Conservation (phyloP, 2,113 vertebrate species). For the Phodopus roborovskii region DNA sequence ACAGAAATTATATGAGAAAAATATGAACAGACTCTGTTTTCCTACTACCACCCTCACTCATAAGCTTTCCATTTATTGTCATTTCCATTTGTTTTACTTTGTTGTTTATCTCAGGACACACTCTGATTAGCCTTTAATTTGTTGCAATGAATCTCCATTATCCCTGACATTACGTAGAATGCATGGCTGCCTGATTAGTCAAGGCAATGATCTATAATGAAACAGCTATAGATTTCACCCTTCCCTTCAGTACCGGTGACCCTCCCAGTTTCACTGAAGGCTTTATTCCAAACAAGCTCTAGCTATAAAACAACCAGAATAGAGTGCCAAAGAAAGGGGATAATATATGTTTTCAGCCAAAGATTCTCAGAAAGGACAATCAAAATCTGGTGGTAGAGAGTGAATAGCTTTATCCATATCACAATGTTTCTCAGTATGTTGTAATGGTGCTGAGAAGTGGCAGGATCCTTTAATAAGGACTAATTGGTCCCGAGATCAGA, state of each 20-base stretch:
- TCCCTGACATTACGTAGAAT: slow-evolving; percentile 30
- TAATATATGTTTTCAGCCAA: not conserved
- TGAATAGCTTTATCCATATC: not conserved
- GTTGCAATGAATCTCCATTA: slow-evolving; percentile 62
- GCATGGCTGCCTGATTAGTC: slow-evolving; percentile 7
- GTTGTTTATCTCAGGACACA: slow-evolving; percentile 55
- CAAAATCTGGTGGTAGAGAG: not conserved
- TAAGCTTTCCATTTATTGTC: slow-evolving; percentile 13
- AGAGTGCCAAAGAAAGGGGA: not conserved
- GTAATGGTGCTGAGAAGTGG: not conserved
- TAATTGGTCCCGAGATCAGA: not conserved
- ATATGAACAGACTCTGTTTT: not conserved
- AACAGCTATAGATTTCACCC: slow-evolving; percentile 25
- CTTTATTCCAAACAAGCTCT: not conserved
- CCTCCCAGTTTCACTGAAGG: not conserved
- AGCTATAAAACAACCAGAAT: not conserved
- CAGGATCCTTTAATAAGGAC: not conserved
- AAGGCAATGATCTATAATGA: slow-evolving; percentile 55
- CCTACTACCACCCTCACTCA: not conserved
- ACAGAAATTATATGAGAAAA: not conserved
- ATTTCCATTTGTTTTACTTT: slow-evolving; percentile 40
- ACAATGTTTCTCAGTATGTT: not conserved
- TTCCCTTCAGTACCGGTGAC: slow-evolving; percentile 5
- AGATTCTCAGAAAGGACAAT: not conserved
- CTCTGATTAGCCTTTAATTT: slow-evolving; percentile 64